phyloP scores from a whole-genome alignment of 2,113 vertebrate genomes.

The Sphaerodactylus townsendi region DNA sequence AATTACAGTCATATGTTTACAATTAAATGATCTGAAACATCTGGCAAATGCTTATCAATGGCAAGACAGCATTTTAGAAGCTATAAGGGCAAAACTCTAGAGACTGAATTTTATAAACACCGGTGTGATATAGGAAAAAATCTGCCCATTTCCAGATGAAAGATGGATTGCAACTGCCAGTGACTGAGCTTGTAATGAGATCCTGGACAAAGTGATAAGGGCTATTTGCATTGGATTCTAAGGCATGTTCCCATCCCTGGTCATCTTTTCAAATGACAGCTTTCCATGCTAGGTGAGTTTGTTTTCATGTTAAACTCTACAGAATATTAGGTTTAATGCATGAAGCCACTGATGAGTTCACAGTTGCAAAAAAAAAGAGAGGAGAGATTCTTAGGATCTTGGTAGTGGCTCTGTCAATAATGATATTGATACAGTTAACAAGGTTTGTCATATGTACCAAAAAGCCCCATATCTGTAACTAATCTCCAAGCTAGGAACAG shows the following conservation, averaged over 20 bases:
- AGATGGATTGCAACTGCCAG: background rate
- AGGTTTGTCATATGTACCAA: background rate
- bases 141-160: background rate
- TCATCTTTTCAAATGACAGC: background rate
- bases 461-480: background rate
- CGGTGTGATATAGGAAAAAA: slow-evolving; percentile 3
- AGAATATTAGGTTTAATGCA: background rate
- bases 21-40: background rate
- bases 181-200: background rate
- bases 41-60: background rate
- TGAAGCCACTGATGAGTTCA: background rate
- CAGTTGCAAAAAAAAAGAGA: background rate
- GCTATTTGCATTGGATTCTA: background rate
- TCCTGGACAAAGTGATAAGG: background rate
- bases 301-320: background rate
- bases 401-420: background rate
- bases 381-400: background rate
- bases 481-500: background rate
- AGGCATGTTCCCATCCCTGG: background rate
- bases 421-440: background rate
- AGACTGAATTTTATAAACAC: background rate
- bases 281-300: background rate
- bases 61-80: background rate
- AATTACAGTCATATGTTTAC: slow-evolving; percentile 3
- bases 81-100: background rate